Evolutionary conservation across 1,140 invertebrate genomes (phyloP).

Genomic region (Bombus consobrinus): DNA sequence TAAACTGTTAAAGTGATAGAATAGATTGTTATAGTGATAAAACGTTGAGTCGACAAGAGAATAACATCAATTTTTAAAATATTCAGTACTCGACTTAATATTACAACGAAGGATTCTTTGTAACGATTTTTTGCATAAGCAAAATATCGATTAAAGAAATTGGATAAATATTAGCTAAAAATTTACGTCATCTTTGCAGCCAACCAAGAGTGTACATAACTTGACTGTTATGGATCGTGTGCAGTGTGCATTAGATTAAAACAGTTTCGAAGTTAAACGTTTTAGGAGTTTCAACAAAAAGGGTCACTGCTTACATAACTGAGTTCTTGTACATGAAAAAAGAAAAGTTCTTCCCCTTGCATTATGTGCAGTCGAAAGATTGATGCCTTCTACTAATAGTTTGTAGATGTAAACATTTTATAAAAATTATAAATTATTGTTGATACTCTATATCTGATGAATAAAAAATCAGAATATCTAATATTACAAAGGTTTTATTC

Average conservation of each 20-base stretch:
- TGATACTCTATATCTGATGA: background rate
- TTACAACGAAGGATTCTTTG: background rate
- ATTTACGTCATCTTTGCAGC: background rate
- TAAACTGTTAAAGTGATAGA: too few species aligned
- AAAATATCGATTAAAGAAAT: background rate
- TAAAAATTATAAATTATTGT: background rate
- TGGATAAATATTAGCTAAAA: constrained; percentile 4
- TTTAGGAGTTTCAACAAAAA: background rate
- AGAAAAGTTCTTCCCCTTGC: background rate
- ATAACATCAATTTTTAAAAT: background rate
- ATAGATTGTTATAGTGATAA: too few species aligned
- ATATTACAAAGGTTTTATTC: background rate
- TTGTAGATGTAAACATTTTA: background rate
- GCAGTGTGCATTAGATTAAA: background rate
- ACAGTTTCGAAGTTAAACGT: background rate
- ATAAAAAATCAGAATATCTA: background rate
- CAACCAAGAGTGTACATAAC: background rate
- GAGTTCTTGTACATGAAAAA: background rate
- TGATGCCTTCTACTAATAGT: background rate
- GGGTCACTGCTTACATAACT: background rate
- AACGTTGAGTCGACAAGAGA: background rate
- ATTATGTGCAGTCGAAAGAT: background rate
- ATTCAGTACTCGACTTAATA: background rate
- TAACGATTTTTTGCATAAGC: background rate
- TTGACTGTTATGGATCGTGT: background rate